Conservation (phyloP, 2,888 invertebrate species). For the Sinodicranocentrus sp. region DNA sequence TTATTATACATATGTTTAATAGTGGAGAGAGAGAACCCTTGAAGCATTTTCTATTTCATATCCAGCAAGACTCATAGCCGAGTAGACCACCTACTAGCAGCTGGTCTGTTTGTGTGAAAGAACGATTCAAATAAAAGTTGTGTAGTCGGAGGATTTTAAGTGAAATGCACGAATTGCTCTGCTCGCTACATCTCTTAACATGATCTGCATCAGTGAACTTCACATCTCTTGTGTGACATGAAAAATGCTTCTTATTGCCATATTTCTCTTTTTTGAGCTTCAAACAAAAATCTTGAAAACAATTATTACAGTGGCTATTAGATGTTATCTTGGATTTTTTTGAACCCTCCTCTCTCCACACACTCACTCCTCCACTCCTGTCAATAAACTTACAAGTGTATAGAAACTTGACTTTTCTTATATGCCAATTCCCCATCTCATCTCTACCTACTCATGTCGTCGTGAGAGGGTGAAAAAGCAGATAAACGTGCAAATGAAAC, state of each 20-base stretch:
- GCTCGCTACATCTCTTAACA: conserved; percentile 39
- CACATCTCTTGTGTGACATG: conserved; percentile 51
- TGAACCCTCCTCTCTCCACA: neutral
- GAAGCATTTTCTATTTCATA: conserved; percentile 13
- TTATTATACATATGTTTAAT: neutral
- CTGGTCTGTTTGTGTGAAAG: conserved; percentile 9
- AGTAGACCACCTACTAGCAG: conserved; percentile 60
- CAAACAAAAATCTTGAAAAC: neutral
- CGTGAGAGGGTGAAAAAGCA: neutral
- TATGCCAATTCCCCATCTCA: too few relatives aligned
- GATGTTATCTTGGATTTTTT: conserved; percentile 9
- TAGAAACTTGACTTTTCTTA: too few relatives aligned
- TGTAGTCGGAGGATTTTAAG: neutral
- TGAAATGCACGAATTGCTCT: conserved; percentile 18
- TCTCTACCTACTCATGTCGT: neutral
- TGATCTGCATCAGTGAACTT: conserved; percentile 64
- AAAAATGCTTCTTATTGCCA: conserved; percentile 52
- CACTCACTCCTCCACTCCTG: conserved; percentile 7
- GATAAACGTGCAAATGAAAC: conserved; percentile 4
- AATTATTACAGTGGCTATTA: conserved; percentile 11
- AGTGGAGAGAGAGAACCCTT: conserved; percentile 4
- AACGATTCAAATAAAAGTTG: neutral
- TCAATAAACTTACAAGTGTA: neutral
- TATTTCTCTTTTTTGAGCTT: conserved; percentile 28
- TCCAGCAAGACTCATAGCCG: conserved; percentile 28